Evolutionary conservation across 2,113 vertebrate species (phyloP).

Genomic region (Axis porcinus): DNA sequence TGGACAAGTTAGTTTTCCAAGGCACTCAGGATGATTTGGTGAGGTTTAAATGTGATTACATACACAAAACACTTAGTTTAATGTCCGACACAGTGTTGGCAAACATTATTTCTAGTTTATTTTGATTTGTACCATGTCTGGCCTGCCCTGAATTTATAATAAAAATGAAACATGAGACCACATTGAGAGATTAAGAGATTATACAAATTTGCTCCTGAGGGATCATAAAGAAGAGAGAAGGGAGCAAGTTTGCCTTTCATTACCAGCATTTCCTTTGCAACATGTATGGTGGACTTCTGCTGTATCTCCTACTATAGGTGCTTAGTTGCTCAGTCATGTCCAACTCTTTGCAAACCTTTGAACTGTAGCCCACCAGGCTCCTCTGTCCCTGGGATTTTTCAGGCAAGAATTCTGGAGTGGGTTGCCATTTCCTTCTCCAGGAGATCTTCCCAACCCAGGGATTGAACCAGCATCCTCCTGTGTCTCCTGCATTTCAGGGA

Average conservation of each 20-base stretch:
- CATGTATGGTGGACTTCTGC: neutral
- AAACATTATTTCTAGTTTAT: slow-evolving; percentile 10
- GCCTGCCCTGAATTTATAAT: neutral
- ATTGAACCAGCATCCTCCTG: neutral
- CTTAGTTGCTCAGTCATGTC: neutral
- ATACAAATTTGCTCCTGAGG: neutral
- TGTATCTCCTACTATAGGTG: neutral
- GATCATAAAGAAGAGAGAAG: neutral
- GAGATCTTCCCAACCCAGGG: neutral
- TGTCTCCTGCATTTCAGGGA: neutral
- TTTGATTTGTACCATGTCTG: neutral
- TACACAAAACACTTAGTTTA: neutral
- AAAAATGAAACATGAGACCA: slow-evolving; percentile 1
- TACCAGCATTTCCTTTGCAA: neutral
- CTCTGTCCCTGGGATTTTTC: neutral
- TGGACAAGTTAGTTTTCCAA: neutral
- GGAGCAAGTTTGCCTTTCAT: neutral
- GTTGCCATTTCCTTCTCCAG: neutral
- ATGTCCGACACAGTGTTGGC: neutral
- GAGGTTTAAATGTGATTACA: neutral
- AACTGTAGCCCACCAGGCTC: neutral
- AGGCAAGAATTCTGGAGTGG: neutral
- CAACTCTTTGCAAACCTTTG: neutral
- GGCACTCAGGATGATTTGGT: neutral
- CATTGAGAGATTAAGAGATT: neutral